Evolutionary conservation across 2,113 vertebrate species (phyloP).

Genomic region (Catharus fuscescens): DNA sequence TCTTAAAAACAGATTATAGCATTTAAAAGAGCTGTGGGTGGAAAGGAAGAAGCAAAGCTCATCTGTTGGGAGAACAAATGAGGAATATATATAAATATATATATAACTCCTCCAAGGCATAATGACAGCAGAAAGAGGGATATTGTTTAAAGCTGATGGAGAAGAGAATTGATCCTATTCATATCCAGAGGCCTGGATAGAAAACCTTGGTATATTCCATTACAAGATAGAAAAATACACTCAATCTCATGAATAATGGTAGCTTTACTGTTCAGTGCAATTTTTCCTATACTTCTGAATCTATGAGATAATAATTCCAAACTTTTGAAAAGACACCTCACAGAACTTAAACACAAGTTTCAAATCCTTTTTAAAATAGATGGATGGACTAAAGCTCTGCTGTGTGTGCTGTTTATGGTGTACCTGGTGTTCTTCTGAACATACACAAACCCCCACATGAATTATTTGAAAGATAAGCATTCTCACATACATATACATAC

Average conservation of each 20-base stretch:
- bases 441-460: neutral
- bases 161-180: slow-evolving; percentile 22
- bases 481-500: neutral
- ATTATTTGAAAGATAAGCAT: neutral
- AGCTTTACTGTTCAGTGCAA: neutral
- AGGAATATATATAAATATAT: neutral
- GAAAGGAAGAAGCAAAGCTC: slow-evolving; percentile 52
- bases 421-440: neutral
- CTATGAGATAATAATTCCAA: neutral
- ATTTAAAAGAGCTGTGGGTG: slow-evolving; percentile 61
- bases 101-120: slow-evolving; percentile 9
- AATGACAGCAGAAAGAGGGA: slow-evolving; percentile 33
- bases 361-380: neutral
- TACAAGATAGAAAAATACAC: neutral
- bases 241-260: neutral
- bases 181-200: neutral
- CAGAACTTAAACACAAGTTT: neutral
- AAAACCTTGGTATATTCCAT: slow-evolving; percentile 10
- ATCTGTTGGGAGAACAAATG: slow-evolving; percentile 47
- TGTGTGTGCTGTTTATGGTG: neutral
- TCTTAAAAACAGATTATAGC: slow-evolving; percentile 54
- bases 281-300: neutral
- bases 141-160: slow-evolving; percentile 21
- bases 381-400: neutral
- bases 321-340: neutral